Base-by-base conservation (phyloP, 2,888 invertebrate genomes). In the Sinelater perroti region DNA sequence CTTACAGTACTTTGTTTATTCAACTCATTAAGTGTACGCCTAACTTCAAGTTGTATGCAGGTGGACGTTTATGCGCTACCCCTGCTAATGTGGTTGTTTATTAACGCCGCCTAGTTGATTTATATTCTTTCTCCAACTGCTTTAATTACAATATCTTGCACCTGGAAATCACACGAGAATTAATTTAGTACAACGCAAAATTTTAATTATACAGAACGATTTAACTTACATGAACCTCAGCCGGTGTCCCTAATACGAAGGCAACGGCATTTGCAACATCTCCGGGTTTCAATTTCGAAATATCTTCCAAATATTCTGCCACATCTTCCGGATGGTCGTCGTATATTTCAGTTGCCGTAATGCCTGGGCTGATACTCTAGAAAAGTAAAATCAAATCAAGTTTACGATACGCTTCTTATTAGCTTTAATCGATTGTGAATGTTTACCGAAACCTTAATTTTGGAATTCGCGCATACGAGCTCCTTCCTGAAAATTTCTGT, bases 211-310 rank as follows among this genome's bases (percentile, higher is more conserved):
- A n/a, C n/a, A n/a, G n/a, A n/a, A n/a, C n/a, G n/a, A n/a, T n/a
- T n/a, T n/a, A 11, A 42, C 7, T 44, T 51, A 60, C 60, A 36
- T 60, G 60, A 13, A 60, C 60, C 38, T 53, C 56, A n/a, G 60
- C 56, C 3, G 60, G 60, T 4, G 60, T 60, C 11, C 42, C 40
- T 20, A 60, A 50, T 31, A 53, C 31, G 18, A 56, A 60, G 5
- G 56, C 18, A 21, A 60, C 42, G 6, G 56, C 56, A 28, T 60
- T 56, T n/a, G 60, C 56, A 2, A 59, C 54, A 38, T 59, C 59
- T 10, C 55, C 59, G 2, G 45, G 4, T 31, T 35, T 18, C 24
- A 59, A 21, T 28, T 26, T 40, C 13, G 59, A 50, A n/a, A 44
- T 18, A 21, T 50, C 50, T 11, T 13, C 24, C 11, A 51, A 36